These are phyloP conservation scores for Parnassius glacialis DNA, from an alignment of 2,888 invertebrate species.

Conservation along the genomic window DNA sequence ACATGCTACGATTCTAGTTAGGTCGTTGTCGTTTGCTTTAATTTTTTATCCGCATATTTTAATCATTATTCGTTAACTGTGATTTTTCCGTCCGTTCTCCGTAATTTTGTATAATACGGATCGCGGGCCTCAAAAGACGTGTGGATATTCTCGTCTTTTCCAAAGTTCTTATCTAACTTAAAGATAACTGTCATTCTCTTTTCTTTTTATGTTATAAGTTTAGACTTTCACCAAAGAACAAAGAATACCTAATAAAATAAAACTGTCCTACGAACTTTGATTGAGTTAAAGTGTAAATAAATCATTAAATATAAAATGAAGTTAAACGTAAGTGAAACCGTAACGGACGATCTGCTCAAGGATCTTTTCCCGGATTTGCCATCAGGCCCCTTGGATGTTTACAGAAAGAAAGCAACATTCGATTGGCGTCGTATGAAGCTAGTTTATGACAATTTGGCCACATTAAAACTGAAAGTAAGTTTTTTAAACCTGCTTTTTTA, in stretches of 20 bases:
- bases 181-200: conserved; percentile 22
- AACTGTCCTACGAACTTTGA: no score
- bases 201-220: conserved; percentile 26
- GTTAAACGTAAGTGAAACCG: conserved; percentile 28
- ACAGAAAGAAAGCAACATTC: conserved; percentile 83
- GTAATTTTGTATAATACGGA: no score
- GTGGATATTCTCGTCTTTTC: neutral
- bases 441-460: conserved; percentile 54
- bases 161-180: neutral
- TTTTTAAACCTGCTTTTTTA: no score
- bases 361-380: conserved; percentile 81
- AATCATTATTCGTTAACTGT: no score
- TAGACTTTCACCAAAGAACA: conserved; percentile 23
- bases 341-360: conserved; percentile 56
- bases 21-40: no score
- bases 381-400: conserved; percentile 82
- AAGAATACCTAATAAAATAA: no score
- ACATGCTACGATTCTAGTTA: no score
- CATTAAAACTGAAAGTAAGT: conserved; percentile 65
- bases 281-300: conserved; percentile 23
- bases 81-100: no score
- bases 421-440: conserved; percentile 84
- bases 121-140: no score
- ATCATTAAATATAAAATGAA: conserved; percentile 5
- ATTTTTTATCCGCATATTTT: no score